phyloP scores from a whole-genome alignment of 2,888 invertebrate genomes.

The Temnothorax rugatulus region DNA sequence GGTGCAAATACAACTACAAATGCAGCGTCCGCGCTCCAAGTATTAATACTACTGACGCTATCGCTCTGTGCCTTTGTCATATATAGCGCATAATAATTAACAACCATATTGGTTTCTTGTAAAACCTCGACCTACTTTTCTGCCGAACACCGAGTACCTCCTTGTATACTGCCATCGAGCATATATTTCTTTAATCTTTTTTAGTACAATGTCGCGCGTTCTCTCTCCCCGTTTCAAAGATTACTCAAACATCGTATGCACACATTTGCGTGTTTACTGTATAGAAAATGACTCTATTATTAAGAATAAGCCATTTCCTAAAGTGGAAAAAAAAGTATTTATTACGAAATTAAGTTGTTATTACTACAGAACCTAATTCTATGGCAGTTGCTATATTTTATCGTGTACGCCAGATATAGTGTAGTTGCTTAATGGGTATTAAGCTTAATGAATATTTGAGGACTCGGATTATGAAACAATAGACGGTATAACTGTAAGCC shows the following conservation, averaged over 20 bases:
- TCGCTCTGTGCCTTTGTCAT: conserved; percentile 10
- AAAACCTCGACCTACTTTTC: conserved; percentile 53
- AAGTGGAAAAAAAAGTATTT: background rate
- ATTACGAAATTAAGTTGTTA: background rate
- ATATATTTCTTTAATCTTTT: conserved; percentile 52
- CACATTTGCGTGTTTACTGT: background rate
- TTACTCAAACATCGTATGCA: conserved; percentile 16
- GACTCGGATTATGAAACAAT: background rate
- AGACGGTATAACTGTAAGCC: background rate
- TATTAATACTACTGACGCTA: conserved; percentile 31
- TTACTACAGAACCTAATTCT: background rate
- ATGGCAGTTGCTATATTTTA: conserved; percentile 5
- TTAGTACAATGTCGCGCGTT: conserved; percentile 38
- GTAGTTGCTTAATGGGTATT: background rate
- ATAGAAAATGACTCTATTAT: background rate
- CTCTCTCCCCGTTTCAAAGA: conserved; percentile 37
- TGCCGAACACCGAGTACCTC: conserved; percentile 46
- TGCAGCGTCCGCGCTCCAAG: background rate
- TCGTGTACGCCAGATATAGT: background rate
- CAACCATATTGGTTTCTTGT: conserved; percentile 55
- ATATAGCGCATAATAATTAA: conserved; percentile 51
- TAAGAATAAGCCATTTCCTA: background rate
- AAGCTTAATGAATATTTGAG: conserved; percentile 19
- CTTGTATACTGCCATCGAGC: conserved; percentile 31
- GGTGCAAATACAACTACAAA: background rate